Conservation (phyloP, 2,888 invertebrate species). For the Acholoe squamosa region DNA sequence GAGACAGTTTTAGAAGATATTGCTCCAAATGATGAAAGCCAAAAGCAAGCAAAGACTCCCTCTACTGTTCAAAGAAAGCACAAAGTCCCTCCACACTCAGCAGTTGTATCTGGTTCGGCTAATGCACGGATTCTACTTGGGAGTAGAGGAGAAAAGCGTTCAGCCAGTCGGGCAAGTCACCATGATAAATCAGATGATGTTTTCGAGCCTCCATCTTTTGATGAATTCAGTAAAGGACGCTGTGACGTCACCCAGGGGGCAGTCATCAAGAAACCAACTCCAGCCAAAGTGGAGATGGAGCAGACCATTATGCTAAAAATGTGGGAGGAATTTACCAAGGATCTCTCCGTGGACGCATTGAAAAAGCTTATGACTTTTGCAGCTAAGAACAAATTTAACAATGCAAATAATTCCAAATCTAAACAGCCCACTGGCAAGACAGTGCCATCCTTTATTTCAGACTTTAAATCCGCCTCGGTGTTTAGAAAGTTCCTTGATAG, state of each 20-base stretch:
- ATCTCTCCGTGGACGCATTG: conserved; percentile 2
- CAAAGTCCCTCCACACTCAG: neutral
- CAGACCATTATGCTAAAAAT: neutral
- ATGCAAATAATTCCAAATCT: neutral
- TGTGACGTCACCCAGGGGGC: neutral
- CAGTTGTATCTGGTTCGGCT: neutral
- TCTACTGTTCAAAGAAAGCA: neutral
- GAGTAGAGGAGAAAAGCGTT: neutral
- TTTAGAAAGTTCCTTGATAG: conserved; percentile 9
- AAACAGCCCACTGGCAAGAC: neutral
- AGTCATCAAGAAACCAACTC: neutral
- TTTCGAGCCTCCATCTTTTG: neutral
- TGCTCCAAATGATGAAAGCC: neutral
- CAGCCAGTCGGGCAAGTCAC: neutral
- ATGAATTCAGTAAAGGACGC: neutral
- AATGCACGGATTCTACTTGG: neutral
- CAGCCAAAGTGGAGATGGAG: conserved; percentile 12
- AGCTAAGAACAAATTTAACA: conserved; percentile 24
- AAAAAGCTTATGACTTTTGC: neutral
- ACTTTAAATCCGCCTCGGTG: neutral
- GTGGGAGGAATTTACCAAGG: conserved; percentile 49
- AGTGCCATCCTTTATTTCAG: neutral
- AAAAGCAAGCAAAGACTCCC: neutral
- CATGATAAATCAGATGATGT: neutral
- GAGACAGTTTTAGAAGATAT: neutral